Evolutionary conservation across 2,113 vertebrate species (phyloP).

Genomic region (Tichodroma muraria): DNA sequence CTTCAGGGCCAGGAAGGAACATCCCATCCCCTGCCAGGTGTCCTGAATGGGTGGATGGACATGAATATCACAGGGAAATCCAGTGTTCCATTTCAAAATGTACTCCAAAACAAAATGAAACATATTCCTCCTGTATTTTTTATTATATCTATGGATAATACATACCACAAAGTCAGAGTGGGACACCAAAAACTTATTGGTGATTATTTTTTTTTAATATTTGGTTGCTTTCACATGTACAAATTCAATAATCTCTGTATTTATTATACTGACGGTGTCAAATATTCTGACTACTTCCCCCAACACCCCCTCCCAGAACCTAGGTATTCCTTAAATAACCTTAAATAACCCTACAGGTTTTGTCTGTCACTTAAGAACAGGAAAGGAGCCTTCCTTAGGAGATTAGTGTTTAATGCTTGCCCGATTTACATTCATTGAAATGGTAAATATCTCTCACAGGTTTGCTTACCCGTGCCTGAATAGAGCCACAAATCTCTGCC

Average conservation of each 20-base stretch:
- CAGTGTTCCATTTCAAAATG: neutral
- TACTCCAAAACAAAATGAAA: neutral
- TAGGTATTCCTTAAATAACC: neutral
- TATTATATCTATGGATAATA: neutral
- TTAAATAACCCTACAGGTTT: neutral
- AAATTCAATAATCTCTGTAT: neutral
- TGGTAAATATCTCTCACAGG: constrained; percentile 22
- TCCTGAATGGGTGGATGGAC: neutral
- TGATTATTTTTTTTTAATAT: neutral
- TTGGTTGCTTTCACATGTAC: neutral
- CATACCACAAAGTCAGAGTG: neutral
- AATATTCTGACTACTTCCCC: neutral
- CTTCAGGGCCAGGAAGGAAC: neutral
- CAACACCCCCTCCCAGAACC: neutral
- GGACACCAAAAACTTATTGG: neutral
- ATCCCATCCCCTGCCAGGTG: neutral
- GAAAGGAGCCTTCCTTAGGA: neutral
- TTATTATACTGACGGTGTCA: neutral
- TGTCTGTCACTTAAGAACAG: neutral
- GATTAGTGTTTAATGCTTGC: neutral
- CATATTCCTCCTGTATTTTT: neutral
- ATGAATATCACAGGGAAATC: neutral
- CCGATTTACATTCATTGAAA: neutral
- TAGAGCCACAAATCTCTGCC: neutral
- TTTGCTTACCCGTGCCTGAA: neutral